A percentile compares a stretch with the other conserved stretches of the same genome.
Evolutionary conservation across 1,140 invertebrate genomes (phyloP).

Genomic region (Cydia splendana): DNA sequence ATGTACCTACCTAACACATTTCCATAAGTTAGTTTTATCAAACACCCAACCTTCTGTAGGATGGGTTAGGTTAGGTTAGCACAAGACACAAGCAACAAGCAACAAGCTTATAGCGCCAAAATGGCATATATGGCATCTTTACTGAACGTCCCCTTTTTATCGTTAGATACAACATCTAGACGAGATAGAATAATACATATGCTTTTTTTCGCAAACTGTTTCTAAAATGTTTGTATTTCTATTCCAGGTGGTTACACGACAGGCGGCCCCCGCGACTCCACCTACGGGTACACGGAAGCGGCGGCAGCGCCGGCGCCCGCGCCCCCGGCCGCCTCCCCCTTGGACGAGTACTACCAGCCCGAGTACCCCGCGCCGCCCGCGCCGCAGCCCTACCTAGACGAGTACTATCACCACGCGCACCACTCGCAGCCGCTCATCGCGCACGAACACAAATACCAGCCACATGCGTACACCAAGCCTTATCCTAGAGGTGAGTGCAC

Average conservation of each 20-base stretch:
- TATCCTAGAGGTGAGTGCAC: slow-evolving; percentile 82
- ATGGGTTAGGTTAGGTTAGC: too few species aligned
- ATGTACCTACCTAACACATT: not conserved
- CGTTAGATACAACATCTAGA: not conserved
- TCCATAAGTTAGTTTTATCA: not conserved
- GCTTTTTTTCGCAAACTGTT: not conserved
- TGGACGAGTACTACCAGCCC: slow-evolving; percentile 75
- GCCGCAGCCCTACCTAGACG: slow-evolving; percentile 71
- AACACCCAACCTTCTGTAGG: not conserved
- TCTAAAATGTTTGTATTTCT: not conserved
- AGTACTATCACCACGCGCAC: slow-evolving; percentile 77
- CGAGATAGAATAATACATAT: not conserved
- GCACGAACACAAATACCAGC: slow-evolving; percentile 85
- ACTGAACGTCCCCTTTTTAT: not conserved
- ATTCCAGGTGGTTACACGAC: slow-evolving; percentile 77
- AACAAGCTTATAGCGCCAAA: too few species aligned
- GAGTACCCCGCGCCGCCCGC: slow-evolving; percentile 65
- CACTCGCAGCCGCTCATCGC: slow-evolving; percentile 82
- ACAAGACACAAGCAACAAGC: too few species aligned
- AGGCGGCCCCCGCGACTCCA: slow-evolving; percentile 70
- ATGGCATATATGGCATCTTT: not conserved
- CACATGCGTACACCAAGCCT: slow-evolving; percentile 83
- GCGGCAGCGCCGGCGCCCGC: slow-evolving; percentile 54
- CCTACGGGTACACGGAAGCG: slow-evolving; percentile 69
- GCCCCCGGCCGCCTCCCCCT: slow-evolving; percentile 60